A percentile compares a stretch with the other conserved stretches of the same genome.
phyloP scores from a whole-genome alignment of 2,888 invertebrate species.

The Acheta domesticus region DNA sequence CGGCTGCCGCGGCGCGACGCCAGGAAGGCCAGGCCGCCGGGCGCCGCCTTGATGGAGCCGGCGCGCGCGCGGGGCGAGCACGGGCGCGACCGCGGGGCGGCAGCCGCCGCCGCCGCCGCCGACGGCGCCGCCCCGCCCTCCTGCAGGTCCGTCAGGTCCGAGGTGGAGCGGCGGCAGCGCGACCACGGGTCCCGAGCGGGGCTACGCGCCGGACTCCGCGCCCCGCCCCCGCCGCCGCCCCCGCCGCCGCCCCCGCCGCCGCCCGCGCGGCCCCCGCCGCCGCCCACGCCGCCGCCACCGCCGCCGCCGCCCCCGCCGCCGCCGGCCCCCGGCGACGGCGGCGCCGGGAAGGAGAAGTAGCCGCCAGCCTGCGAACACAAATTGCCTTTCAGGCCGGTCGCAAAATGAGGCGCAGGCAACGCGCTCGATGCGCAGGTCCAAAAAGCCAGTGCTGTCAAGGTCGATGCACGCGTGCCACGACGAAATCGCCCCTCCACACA shows the following conservation, averaged over 20 bases:
- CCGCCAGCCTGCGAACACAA: background rate
- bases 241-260: background rate
- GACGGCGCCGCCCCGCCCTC: conserved; percentile 35
- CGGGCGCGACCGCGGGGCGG: conserved; percentile 60
- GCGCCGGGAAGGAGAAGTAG: conserved; percentile 1
- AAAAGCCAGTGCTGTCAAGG: too few species aligned
- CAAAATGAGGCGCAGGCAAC: too few species aligned
- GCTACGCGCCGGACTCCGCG: background rate
- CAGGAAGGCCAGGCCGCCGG: conserved; percentile 59
- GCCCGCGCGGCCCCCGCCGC: background rate
- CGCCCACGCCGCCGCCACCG: background rate
- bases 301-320: background rate
- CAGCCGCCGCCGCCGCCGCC: conserved; percentile 50
- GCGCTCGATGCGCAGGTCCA: too few species aligned
- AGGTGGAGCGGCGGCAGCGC: conserved; percentile 53
- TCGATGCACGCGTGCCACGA: too few species aligned
- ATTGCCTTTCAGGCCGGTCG: too few species aligned
- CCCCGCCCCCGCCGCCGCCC: background rate
- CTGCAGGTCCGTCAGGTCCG: conserved; percentile 65
- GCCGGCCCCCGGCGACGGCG: background rate
- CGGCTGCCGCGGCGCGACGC: conserved; percentile 83
- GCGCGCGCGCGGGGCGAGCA: conserved; percentile 68
- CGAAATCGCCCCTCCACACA: too few species aligned
- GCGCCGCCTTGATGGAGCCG: conserved; percentile 38
- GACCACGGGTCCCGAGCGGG: conserved; percentile 24